These are phyloP conservation scores for Butorides virescens DNA, from an alignment of 2,113 vertebrate species.

Conservation along the genomic window DNA sequence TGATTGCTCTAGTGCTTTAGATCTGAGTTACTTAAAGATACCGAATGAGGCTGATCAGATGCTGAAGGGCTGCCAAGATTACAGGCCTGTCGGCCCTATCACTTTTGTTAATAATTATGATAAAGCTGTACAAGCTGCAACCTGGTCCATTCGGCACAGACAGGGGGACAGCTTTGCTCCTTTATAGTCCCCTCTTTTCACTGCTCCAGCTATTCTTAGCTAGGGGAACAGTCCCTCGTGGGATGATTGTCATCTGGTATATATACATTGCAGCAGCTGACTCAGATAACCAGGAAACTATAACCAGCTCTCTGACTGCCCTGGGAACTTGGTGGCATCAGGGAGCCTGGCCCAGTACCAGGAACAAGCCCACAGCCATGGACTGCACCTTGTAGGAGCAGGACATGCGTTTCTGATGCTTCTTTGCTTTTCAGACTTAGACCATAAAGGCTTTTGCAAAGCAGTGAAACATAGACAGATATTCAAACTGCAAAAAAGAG, in stretches of 20 bases:
- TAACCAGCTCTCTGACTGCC: conserved; percentile 22
- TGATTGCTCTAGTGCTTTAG: conserved; percentile 62
- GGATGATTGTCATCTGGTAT: conserved; percentile 60
- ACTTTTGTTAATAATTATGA: conserved; percentile 57
- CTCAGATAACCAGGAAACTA: conserved; percentile 43
- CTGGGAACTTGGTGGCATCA: background rate
- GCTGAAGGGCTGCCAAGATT: conserved; percentile 64
- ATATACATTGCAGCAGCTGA: conserved; percentile 62
- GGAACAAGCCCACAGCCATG: background rate
- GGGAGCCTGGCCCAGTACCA: conserved; percentile 12
- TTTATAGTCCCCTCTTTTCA: background rate
- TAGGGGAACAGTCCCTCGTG: conserved; percentile 3
- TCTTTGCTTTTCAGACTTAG: background rate
- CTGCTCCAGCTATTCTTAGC: conserved; percentile 61
- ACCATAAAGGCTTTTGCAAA: background rate
- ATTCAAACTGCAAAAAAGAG: background rate
- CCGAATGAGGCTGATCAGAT: conserved; percentile 40
- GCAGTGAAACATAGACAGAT: background rate
- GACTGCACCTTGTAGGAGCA: background rate
- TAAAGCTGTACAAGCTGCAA: conserved; percentile 55
- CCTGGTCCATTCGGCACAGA: background rate
- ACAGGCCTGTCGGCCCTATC: conserved; percentile 20
- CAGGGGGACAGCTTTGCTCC: conserved; percentile 5
- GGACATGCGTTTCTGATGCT: background rate
- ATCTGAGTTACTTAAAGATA: conserved; percentile 51